phyloP scores from a whole-genome alignment of 2,888 invertebrate species.

The Tridacna gigas region DNA sequence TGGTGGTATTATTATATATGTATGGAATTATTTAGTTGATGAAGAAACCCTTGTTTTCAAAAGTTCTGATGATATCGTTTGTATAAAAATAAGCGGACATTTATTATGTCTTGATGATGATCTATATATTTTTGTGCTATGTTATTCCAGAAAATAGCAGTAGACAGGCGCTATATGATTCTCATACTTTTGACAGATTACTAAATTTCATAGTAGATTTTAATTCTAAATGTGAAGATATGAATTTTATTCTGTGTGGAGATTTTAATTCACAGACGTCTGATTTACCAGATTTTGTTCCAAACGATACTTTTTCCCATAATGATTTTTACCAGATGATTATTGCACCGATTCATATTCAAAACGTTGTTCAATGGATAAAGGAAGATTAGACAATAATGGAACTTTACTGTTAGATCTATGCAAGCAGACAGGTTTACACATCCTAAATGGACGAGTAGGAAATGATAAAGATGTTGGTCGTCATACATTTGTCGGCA shows the following conservation, averaged over 20 bases:
- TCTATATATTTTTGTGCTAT: slow-evolving; percentile 28
- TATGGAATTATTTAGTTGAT: background rate
- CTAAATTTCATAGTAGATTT: slow-evolving; percentile 5
- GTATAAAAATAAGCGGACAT: slow-evolving; percentile 2
- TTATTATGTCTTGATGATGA: slow-evolving; percentile 4
- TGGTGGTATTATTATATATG: background rate
- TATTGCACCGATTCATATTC: background rate
- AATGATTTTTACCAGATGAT: background rate
- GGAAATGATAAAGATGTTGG: background rate
- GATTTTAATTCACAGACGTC: background rate
- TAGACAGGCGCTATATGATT: slow-evolving; percentile 15
- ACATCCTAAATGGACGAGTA: background rate
- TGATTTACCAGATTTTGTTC: slow-evolving; percentile 7
- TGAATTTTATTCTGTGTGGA: slow-evolving; percentile 3
- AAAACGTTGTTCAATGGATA: background rate
- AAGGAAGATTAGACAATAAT: background rate
- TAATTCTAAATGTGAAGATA: background rate
- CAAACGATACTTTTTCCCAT: background rate
- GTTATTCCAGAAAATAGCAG: slow-evolving; percentile 1
- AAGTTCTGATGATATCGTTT: slow-evolving; percentile 11
- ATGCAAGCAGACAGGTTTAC: background rate
- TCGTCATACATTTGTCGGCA: background rate
- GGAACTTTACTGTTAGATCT: background rate
- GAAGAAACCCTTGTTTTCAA: background rate
- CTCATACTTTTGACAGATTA: slow-evolving; percentile 31